A percentile compares a stretch with the other conserved stretches of the same genome.
Conservation (phyloP, 2,113 vertebrate species). For the Lophotis ruficrista region DNA sequence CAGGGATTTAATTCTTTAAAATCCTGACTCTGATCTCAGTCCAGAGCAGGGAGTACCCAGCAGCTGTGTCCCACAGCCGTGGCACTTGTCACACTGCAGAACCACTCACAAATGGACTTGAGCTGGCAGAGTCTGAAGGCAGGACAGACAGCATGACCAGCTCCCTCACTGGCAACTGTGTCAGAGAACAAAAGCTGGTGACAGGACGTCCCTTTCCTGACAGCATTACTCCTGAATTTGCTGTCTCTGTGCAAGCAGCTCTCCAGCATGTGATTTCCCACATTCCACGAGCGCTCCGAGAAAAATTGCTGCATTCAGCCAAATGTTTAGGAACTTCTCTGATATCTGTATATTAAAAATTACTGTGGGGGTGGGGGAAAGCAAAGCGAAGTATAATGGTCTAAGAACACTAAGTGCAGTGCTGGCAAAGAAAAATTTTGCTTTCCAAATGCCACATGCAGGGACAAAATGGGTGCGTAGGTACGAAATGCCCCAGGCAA, state of each 20-base stretch:
- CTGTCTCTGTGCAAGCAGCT: background rate
- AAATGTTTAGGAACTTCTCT: background rate
- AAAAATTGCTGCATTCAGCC: background rate
- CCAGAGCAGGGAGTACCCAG: rapidly evolving
- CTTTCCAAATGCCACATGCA: background rate
- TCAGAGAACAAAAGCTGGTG: background rate
- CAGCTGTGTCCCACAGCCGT: background rate
- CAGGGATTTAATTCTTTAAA: background rate
- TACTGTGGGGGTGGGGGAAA: background rate
- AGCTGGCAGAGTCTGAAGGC: background rate
- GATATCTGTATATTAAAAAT: background rate
- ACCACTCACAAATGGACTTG: background rate
- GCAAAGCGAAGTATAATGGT: background rate
- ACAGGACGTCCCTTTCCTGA: background rate
- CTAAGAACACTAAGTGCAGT: background rate
- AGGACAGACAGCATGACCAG: rapidly evolving
- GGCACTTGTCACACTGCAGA: background rate
- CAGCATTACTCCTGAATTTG: background rate
- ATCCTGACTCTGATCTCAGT: background rate
- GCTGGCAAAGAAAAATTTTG: background rate
- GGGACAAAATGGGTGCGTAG: background rate
- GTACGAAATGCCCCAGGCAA: background rate
- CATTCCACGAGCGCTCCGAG: background rate
- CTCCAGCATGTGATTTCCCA: background rate
- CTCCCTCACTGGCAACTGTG: background rate